Evolutionary conservation across 2,113 vertebrate species (phyloP).

Genomic region (Platichthys flesus): DNA sequence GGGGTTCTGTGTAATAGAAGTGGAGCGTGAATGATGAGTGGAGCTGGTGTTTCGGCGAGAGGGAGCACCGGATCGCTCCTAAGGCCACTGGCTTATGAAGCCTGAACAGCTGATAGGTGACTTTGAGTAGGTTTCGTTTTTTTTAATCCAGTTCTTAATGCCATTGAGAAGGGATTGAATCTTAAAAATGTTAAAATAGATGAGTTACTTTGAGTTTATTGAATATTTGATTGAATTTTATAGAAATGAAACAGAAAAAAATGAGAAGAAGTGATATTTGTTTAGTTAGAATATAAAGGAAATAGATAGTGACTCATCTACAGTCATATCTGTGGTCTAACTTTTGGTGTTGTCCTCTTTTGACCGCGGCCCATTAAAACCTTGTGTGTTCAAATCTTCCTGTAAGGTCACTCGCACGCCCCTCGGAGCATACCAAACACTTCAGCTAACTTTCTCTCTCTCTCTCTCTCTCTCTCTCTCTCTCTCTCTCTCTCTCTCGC

Average conservation of each 20-base stretch:
- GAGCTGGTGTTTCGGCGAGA: constrained; percentile 32
- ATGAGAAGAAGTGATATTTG: no score
- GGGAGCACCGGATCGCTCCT: neutral
- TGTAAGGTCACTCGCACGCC: constrained; percentile 45
- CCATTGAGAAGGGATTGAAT: no score
- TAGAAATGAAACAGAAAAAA: no score
- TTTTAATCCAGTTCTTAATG: neutral
- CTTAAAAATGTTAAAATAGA: no score
- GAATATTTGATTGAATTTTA: neutral
- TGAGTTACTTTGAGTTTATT: no score
- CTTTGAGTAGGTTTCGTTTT: neutral
- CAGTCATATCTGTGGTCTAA: neutral
- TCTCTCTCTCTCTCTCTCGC: no score
- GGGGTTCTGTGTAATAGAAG: constrained; percentile 33
- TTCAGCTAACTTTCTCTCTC: constrained; percentile 16
- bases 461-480: no score
- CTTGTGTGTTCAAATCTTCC: constrained; percentile 26
- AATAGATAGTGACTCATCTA: neutral
- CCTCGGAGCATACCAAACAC: constrained; percentile 12
- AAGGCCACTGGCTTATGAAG: constrained; percentile 22
- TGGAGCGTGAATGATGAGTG: constrained; percentile 45
- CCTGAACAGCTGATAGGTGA: constrained; percentile 8
- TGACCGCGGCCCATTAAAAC: neutral
- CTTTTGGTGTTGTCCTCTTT: neutral
- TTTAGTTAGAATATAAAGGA: no score